These are phyloP conservation scores for Hexactinellida sp. DNA, from an alignment of 37 sponge, comb jelly and placozoan genomes.

Conservation along the genomic window DNA sequence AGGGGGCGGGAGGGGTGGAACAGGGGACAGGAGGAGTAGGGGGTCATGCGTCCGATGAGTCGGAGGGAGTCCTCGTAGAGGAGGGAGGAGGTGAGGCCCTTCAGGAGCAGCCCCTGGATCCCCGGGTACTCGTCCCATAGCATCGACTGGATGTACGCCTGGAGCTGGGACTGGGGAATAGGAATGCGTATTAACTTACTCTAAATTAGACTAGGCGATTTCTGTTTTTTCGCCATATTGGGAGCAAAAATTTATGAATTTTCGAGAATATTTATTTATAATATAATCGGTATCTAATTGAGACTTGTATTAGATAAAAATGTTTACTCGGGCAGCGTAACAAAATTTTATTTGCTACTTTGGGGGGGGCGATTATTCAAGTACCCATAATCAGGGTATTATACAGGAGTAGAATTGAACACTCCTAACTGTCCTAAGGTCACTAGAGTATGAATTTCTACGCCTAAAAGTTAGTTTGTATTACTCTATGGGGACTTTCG, in stretches of 20 bases:
- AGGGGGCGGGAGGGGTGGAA: background rate
- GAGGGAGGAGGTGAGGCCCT: slow-evolving; percentile 35
- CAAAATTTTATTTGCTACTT: too few relatives aligned
- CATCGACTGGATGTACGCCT: slow-evolving; percentile 36
- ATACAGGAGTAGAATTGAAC: too few relatives aligned
- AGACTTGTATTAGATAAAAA: too few relatives aligned
- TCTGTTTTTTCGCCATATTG: background rate
- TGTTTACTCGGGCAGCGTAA: too few relatives aligned
- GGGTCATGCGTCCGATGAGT: background rate
- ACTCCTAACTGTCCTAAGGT: too few relatives aligned
- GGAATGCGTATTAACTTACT: background rate
- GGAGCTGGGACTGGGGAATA: slow-evolving; percentile 27
- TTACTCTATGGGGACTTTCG: too few relatives aligned
- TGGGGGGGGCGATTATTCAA: too few relatives aligned
- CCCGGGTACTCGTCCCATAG: slow-evolving; percentile 65
- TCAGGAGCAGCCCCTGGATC: slow-evolving; percentile 55
- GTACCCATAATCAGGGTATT: too few relatives aligned
- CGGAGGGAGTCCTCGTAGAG: background rate
- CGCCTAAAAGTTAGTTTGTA: too few relatives aligned
- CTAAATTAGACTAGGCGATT: background rate
- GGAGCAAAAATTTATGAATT: background rate
- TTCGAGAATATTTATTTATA: background rate
- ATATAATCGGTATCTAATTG: too few relatives aligned
- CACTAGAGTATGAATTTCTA: too few relatives aligned
- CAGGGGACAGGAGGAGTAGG: background rate